phyloP scores from a whole-genome alignment of 2,113 vertebrate species.

The Sialia sialis region DNA sequence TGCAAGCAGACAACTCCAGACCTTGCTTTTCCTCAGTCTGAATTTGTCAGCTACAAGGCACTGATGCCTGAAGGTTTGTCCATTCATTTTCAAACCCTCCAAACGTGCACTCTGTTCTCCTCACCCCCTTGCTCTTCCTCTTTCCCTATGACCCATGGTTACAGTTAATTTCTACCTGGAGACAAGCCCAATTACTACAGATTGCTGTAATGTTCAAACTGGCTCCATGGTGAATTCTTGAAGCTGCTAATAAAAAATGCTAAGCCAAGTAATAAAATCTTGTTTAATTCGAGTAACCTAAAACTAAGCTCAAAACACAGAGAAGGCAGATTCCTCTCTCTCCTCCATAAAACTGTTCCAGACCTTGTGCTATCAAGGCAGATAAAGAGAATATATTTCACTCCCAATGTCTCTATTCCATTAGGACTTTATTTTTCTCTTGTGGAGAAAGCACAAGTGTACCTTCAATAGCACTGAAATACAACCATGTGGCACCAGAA shows the following conservation, averaged over 20 bases:
- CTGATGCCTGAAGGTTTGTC: neutral
- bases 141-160: neutral
- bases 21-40: neutral
- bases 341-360: neutral
- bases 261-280: constrained; percentile 25
- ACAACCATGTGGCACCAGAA: neutral
- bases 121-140: neutral
- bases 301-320: neutral
- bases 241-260: constrained; percentile 20
- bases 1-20: neutral
- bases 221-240: neutral
- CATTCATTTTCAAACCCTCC: neutral
- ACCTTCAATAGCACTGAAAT: neutral
- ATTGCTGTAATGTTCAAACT: neutral
- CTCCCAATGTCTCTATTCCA: neutral
- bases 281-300: neutral
- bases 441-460: neutral
- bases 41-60: neutral
- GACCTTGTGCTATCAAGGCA: neutral
- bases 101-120: neutral
- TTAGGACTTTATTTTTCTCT: neutral
- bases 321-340: neutral
- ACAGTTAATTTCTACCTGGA: neutral
- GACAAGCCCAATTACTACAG: neutral
- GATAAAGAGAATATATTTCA: constrained; percentile 10